Base-by-base conservation (phyloP, 2,888 invertebrate species). In the Pristionchus fissidentatus region DNA sequence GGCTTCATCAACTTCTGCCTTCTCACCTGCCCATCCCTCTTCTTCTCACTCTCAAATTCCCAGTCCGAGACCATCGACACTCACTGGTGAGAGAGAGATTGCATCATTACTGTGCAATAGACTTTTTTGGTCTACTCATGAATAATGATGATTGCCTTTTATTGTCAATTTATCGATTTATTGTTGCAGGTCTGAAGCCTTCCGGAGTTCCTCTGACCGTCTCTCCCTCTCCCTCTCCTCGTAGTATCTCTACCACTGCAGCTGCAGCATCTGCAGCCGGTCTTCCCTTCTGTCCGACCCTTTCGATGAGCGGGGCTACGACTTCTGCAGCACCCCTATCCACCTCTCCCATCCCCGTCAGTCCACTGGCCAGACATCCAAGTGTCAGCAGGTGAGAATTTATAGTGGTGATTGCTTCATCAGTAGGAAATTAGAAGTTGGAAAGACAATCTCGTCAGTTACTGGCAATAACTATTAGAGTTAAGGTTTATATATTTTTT, bases 301-400 rank as follows among this genome's bases (percentile, higher is more conserved):
- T 60, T n/a, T 52, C 79, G 38, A 79, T 79, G 79, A 57, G 57
- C 35, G 57, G 55, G n/a, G 79, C 57, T 26, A 38, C 52, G n/a
- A 49, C 13, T 32, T 38, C 55, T 5, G 35, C 7, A n/a, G n/a
- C n/a, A 5, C 41, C 79, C 26, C 55, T 79, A 1, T 41, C 81
- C 15, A 81, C 62, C 41, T 83, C 83, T n/a, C 83, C 83, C 41
- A 83, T 83, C 35, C 83, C 83, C 19, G 83, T 83, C 38, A 70
- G 70, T 29, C 83, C 83, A 32, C 55, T 83, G 32, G 83, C 83
- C 3, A 46, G 83, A 35, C 70, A 46, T 13, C 73, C 83, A 8
- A 66, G 62, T 38, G 38, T 35, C 35, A 66, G 70, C 70, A 70
- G 70, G 70, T 70, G 43, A 41, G 70, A 70, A 19, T 32, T 4